Evolutionary conservation across 2,797 vertebrate genomes (phyloP), one percentile per base, ranked within the genome.

Genomic region (Molossus alvarezi): DNA sequence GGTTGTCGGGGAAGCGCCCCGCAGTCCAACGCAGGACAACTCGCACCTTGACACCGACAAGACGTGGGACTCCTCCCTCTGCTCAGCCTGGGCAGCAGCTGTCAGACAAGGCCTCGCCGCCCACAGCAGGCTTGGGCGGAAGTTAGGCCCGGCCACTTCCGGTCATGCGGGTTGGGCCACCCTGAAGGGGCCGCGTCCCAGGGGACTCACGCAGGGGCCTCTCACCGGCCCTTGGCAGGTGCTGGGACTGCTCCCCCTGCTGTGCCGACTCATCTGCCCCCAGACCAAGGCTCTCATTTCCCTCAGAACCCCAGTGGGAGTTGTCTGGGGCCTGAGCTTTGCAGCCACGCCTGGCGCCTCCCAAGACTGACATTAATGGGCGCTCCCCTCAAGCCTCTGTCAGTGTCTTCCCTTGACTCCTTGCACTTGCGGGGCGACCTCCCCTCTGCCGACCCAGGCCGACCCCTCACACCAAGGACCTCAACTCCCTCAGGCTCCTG

Each of bases 41-140:
- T 62, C 2, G 3, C 21, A 69, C 65, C 8, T 18, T 21, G 51
- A 27, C 25, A n/a, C 33, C 51, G 45, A 37, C 6, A 20, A 41
- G 20, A 90, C 3, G 0, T 13, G 2, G 2, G 14, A 2, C 41
- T 1, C n/a, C 1, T 53, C 29, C 3, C 1, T 62, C 23, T 1
- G 13, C 9, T 15, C 27, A 27, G 2, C 9, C 0, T 6, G 5
- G 8, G 0, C 23, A 0, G 2, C 14, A 33, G 5, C n/a, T 18
- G 8, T 33, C 23, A 21, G 1, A 8, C 2, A 13, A n/a, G 9
- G 17, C 29, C 2, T 33, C 4, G 0, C 0, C 0, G 2, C 0
- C 7, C 10, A 27, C 33, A 3, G 21, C 0, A 11, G 0, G 6
- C 0, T 3, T 2, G 7, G 15, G 1, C 0, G n/a, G 76, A 90